phyloP scores from a whole-genome alignment of 2,888 invertebrate species.

The Idaea aversata region DNA sequence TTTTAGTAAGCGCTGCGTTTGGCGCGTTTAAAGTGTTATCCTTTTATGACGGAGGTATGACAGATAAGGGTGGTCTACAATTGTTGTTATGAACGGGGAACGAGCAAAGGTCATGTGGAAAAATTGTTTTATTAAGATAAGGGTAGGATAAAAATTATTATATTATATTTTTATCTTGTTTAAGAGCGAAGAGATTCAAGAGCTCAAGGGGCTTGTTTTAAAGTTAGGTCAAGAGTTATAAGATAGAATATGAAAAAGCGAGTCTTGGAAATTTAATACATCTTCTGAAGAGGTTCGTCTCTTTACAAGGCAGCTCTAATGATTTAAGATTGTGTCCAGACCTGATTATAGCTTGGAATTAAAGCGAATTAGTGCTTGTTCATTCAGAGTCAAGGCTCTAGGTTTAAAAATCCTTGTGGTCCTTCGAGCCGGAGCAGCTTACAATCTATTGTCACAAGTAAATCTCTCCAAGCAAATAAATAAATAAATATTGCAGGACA shows the following conservation, averaged over 20 bases:
- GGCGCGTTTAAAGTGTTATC: constrained; percentile 1
- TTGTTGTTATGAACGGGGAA: neutral
- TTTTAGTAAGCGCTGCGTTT: neutral
- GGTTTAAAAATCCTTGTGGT: no score
- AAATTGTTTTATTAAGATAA: neutral
- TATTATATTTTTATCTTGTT: neutral
- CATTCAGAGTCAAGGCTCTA: no score
- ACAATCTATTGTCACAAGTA: neutral
- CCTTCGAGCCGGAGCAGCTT: no score
- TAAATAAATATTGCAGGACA: no score
- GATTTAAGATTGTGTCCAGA: no score
- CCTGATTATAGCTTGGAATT: no score
- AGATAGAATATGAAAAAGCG: neutral
- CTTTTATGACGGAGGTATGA: neutral
- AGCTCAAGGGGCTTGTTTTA: neutral
- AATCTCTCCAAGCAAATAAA: no score
- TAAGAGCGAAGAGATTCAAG: neutral
- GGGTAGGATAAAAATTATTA: neutral
- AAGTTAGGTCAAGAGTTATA: neutral
- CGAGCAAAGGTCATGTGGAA: neutral
- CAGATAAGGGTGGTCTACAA: neutral
- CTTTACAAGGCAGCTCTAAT: neutral
- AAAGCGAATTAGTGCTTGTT: no score
- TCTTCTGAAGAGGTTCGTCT: neutral
- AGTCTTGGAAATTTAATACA: neutral